Evolutionary conservation across 2,888 invertebrate genomes (phyloP).

Genomic region (Frankliniella fusca): DNA sequence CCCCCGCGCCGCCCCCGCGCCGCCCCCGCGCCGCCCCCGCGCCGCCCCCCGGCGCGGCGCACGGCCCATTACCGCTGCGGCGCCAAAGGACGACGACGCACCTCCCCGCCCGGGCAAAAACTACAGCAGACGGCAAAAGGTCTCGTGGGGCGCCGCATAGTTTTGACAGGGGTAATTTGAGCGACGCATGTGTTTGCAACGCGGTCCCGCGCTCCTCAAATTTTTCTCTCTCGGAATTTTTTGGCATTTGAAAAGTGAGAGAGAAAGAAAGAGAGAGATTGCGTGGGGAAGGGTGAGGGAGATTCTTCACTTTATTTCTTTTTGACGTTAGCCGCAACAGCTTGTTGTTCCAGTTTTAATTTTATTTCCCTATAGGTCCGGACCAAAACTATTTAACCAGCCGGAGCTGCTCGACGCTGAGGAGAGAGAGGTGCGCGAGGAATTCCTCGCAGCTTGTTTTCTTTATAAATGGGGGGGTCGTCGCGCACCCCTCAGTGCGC

Average conservation of each 20-base stretch:
- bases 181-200: neutral
- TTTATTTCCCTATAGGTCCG: neutral
- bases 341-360: too few species aligned
- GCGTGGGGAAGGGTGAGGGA: too few species aligned
- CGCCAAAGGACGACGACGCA: neutral
- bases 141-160: neutral
- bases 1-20: too few species aligned
- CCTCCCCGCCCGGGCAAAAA: too few species aligned
- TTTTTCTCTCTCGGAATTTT: neutral
- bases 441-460: neutral
- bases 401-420: neutral
- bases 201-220: neutral
- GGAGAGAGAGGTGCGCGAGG: neutral
- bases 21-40: too few species aligned
- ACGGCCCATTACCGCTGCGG: neutral
- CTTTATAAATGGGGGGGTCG: constrained; percentile 11
- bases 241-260: too few species aligned
- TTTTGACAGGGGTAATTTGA: constrained; percentile 3
- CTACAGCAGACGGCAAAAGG: too few species aligned
- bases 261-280: too few species aligned
- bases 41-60: neutral
- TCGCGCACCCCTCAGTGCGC: neutral
- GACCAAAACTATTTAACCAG: neutral
- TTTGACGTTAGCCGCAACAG: too few species aligned
- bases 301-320: too few species aligned